These are phyloP conservation scores for Cololabis saira DNA, from an alignment of 2,113 vertebrate genomes.

Conservation along the genomic window DNA sequence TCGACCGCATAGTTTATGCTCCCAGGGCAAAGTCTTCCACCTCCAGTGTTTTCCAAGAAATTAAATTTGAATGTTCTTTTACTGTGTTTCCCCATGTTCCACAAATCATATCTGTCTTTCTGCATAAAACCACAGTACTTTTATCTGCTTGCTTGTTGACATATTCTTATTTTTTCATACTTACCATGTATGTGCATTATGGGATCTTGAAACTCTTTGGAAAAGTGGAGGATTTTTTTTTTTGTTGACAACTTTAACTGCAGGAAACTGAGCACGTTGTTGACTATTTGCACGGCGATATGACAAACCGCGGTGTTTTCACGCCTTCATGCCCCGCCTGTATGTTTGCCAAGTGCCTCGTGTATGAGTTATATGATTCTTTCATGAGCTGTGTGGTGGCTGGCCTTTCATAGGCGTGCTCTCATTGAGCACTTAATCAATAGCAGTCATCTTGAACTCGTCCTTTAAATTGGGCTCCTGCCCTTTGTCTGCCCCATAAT, in stretches of 20 bases:
- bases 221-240: not conserved
- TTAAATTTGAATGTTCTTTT: slow-evolving; percentile 64
- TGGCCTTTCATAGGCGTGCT: slow-evolving; percentile 65
- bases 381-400: slow-evolving; percentile 73
- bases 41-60: slow-evolving; percentile 58
- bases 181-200: slow-evolving; percentile 20
- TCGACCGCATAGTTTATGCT: slow-evolving; percentile 54
- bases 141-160: slow-evolving; percentile 10
- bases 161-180: slow-evolving; percentile 12
- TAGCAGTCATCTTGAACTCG: slow-evolving; percentile 80
- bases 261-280: slow-evolving; percentile 32
- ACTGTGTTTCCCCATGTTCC: too few species aligned
- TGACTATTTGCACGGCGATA: slow-evolving; percentile 20
- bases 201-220: slow-evolving; percentile 19
- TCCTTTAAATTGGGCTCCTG: slow-evolving; percentile 67
- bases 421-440: slow-evolving; percentile 80
- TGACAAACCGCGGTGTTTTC: slow-evolving; percentile 34
- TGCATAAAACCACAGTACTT: slow-evolving; percentile 26
- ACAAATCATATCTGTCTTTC: slow-evolving; percentile 29
- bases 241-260: slow-evolving; percentile 47
- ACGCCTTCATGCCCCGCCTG: slow-evolving; percentile 40
- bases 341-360: slow-evolving; percentile 58
- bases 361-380: slow-evolving; percentile 67
- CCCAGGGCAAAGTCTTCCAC: slow-evolving; percentile 36
- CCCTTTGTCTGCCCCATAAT: slow-evolving; percentile 67